These are phyloP conservation scores for Laterallus jamaicensis DNA, from an alignment of 2,113 vertebrate genomes.

Conservation along the genomic window DNA sequence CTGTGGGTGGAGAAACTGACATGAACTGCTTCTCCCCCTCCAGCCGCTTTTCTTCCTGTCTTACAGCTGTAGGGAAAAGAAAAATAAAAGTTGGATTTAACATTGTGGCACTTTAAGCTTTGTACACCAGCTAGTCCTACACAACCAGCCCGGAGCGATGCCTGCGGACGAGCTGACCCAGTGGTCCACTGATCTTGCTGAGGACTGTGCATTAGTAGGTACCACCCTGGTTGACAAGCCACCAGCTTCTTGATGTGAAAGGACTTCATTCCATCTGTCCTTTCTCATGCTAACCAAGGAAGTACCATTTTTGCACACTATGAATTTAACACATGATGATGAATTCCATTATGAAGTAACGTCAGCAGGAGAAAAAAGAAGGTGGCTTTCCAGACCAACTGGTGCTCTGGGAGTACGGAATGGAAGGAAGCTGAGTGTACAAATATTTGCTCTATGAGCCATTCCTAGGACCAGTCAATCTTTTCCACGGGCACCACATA, in stretches of 20 bases:
- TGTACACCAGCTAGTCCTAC: too few relatives aligned
- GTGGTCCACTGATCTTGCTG: too few relatives aligned
- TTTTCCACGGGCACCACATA: background rate
- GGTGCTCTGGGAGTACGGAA: background rate
- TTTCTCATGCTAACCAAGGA: background rate
- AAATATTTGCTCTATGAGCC: background rate
- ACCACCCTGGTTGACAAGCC: background rate
- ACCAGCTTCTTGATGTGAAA: background rate
- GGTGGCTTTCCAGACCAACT: background rate
- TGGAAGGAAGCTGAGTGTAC: background rate
- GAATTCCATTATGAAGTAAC: background rate
- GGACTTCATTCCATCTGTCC: background rate
- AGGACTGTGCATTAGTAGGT: background rate
- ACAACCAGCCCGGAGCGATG: too few relatives aligned
- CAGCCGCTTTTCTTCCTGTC: conserved; percentile 37
- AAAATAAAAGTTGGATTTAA: conserved; percentile 34
- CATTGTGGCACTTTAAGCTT: background rate
- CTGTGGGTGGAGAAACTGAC: background rate
- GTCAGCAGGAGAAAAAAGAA: background rate
- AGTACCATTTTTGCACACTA: background rate
- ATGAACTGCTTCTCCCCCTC: background rate
- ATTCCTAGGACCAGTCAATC: background rate
- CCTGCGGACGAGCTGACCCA: rapidly evolving
- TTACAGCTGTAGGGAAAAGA: background rate
- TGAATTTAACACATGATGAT: background rate